Evolutionary conservation across 2,797 vertebrate genomes (phyloP).

Genomic region (Diplodus puntazzo): DNA sequence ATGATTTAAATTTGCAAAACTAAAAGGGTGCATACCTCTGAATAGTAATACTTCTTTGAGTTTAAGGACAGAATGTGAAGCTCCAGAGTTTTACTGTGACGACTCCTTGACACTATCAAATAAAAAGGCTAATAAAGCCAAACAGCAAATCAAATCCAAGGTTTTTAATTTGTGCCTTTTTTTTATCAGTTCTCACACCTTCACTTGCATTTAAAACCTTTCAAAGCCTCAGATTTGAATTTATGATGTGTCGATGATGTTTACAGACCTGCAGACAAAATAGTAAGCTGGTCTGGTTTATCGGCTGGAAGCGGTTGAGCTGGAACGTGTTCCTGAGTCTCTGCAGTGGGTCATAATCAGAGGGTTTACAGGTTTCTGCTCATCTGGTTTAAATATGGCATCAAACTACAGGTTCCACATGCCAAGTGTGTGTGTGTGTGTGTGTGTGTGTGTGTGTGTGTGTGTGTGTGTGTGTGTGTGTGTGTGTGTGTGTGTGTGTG

Average conservation of each 20-base stretch:
- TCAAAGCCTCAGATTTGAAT: not conserved
- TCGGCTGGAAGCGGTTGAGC: conserved; percentile 21
- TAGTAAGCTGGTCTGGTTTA: not conserved
- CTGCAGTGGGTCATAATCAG: conserved; percentile 50
- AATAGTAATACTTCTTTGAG: not conserved
- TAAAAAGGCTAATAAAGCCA: not conserved
- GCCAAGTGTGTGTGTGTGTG: conserved; percentile 24
- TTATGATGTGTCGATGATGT: conserved; percentile 30
- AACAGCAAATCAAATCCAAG: not conserved
- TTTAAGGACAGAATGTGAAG: not conserved
- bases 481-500: conserved; percentile 10
- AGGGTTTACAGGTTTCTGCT: conserved; percentile 62
- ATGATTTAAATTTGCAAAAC: not conserved
- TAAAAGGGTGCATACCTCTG: not conserved
- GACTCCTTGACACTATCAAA: not conserved
- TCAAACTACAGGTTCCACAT: conserved; percentile 41
- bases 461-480: conserved; percentile 1
- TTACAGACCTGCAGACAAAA: conserved; percentile 27
- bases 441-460: not conserved
- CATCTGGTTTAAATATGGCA: conserved; percentile 60
- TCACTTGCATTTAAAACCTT: conserved; percentile 5
- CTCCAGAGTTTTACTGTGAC: not conserved
- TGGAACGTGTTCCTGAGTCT: conserved; percentile 35
- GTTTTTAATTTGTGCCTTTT: not conserved
- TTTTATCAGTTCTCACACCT: not conserved